Percentiles rank a stretch among this genome's conserved stretches.
Evolutionary conservation across 2,888 invertebrate genomes (phyloP).

Genomic region (Dascillus cervinus): DNA sequence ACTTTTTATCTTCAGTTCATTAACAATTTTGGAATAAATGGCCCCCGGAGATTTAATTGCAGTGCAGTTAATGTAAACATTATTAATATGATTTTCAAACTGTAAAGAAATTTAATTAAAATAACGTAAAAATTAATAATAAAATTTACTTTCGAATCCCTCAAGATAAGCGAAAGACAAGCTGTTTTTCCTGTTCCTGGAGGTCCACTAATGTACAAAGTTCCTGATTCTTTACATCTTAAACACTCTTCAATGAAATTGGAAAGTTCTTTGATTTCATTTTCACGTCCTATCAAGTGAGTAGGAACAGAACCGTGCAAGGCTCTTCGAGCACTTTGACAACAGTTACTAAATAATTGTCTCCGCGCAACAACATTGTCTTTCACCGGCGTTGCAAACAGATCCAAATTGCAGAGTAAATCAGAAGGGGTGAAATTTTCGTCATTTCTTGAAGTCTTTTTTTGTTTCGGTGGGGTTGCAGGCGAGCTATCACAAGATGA

Average conservation of each 20-base stretch:
- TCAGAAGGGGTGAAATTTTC: slow-evolving; percentile 28
- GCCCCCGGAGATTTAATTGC: slow-evolving; percentile 74
- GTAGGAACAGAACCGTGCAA: slow-evolving; percentile 36
- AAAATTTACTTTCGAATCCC: slow-evolving; percentile 51
- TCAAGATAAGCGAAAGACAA: slow-evolving; percentile 66
- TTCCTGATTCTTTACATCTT: slow-evolving; percentile 59
- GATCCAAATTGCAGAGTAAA: slow-evolving; percentile 25
- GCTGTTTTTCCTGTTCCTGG: slow-evolving; percentile 98
- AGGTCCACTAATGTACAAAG: slow-evolving; percentile 90
- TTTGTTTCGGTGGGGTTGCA: slow-evolving; percentile 37
- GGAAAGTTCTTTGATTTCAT: slow-evolving; percentile 61
- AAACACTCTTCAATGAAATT: slow-evolving; percentile 63
- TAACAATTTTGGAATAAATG: slow-evolving; percentile 70
- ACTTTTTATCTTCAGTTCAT: slow-evolving; percentile 58
- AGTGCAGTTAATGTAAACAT: slow-evolving; percentile 82
- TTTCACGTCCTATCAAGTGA: slow-evolving; percentile 67
- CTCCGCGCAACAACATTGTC: slow-evolving; percentile 12
- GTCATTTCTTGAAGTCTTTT: slow-evolving; percentile 16
- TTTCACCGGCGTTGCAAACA: slow-evolving; percentile 24
- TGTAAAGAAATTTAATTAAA: neutral
- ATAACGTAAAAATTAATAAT: slow-evolving; percentile 39
- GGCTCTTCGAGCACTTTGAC: slow-evolving; percentile 36
- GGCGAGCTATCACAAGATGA: slow-evolving; percentile 10
- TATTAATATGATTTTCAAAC: slow-evolving; percentile 48
- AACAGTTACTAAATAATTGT: slow-evolving; percentile 21